Evolutionary conservation across 1,140 invertebrate species (phyloP), one percentile per base, ranked within the genome.

Genomic region (Trichonephila clavipes): DNA sequence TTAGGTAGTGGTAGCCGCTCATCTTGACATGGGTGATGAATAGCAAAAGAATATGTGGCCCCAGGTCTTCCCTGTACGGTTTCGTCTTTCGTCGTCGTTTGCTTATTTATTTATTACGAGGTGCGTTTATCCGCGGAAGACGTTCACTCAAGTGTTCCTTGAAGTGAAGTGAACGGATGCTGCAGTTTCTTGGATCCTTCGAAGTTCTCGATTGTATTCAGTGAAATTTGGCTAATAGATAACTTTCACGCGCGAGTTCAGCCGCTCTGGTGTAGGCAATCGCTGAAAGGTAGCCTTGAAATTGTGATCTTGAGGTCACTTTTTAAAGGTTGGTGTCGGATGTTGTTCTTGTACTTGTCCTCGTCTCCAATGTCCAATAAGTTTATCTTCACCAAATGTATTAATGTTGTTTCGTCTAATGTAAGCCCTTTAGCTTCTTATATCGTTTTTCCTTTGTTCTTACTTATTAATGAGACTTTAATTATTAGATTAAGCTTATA

Each of bases 21-120:
- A n/a, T 93, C 82, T 34, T 92, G 91, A 92, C 91, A 87, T 24
- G 91, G 82, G 82, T 92, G 91, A 92, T 92, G 91, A 92, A 92
- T 92, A 61, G 66, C 58, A 91, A 64, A 81, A 59, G 64, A 92
- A 90, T 82, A 82, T 82, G 51, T 85, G 61, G 82, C 91, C 91
- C 83, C 16, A 64, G 91, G 91, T 83, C 82, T 87, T 92, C 83
- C 83, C 21, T 59, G 40, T 72, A 62, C n/a, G 21, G 62, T 51
- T 72, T 21, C 83, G 83, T 21, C 66, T 87, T 87, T 34, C 85
- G 34, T n/a, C 85, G 34, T n/a, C 64, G 88, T 58, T 89, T 51
- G 40, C 66, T 89, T 51, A 51, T 58, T 81, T 90, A 81, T 90
- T 90, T 90, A 90, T 88, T 88, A n/a, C 21, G 66, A 69, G 66